These are phyloP conservation scores for Lacerta viridis DNA, from an alignment of 2,797 vertebrate genomes.

Conservation along the genomic window DNA sequence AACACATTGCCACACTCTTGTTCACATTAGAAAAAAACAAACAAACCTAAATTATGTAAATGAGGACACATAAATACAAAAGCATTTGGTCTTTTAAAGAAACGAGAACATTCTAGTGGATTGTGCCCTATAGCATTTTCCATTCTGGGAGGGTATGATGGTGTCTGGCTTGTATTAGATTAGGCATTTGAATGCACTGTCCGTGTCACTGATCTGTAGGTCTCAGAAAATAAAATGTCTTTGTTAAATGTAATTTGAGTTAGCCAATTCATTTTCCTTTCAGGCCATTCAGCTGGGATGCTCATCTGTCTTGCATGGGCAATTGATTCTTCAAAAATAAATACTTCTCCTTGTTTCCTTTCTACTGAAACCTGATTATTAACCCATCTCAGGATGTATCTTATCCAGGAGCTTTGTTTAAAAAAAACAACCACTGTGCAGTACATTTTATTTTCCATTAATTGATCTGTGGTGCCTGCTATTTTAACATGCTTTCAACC, in stretches of 20 bases:
- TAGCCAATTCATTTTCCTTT: constrained; percentile 49
- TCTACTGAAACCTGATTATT: constrained; percentile 65
- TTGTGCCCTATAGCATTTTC: neutral
- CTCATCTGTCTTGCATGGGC: constrained; percentile 42
- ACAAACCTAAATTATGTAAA: neutral
- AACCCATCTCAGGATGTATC: constrained; percentile 56
- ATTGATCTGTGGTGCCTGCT: constrained; percentile 64
- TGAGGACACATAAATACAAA: neutral
- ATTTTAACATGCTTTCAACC: constrained; percentile 51
- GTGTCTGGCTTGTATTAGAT: neutral
- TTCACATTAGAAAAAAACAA: neutral
- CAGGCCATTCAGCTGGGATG: constrained; percentile 41
- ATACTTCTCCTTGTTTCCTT: constrained; percentile 46
- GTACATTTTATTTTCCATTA: constrained; percentile 59
- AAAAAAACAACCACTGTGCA: constrained; percentile 13
- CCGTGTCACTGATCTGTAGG: neutral
- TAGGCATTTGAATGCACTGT: neutral
- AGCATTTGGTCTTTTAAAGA: neutral
- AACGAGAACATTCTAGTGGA: neutral
- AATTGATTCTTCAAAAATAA: constrained; percentile 42
- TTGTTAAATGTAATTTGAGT: constrained; percentile 19
- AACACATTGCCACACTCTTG: neutral
- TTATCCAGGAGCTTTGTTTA: constrained; percentile 47
- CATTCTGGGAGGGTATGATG: neutral
- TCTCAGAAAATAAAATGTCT: constrained; percentile 37